These are phyloP conservation scores for Gasterosteus nipponicus DNA, from an alignment of 2,113 vertebrate genomes.

Conservation along the genomic window DNA sequence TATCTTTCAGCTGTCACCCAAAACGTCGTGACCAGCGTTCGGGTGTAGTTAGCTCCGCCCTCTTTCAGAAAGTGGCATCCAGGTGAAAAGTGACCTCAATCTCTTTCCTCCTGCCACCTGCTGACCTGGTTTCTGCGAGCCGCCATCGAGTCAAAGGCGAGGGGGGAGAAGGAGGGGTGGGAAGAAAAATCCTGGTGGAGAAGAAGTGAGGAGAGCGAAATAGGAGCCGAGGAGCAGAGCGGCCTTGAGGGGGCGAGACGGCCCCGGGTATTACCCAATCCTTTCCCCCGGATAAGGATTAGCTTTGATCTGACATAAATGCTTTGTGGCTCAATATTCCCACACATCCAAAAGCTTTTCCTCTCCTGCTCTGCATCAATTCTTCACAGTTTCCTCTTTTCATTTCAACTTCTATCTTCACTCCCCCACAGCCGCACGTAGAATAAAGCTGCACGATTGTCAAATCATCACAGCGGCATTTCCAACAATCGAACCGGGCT, in stretches of 20 bases:
- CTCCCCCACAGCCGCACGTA: background rate
- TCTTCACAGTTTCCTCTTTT: slow-evolving; percentile 22
- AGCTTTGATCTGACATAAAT: slow-evolving; percentile 79
- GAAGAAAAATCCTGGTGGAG: slow-evolving; percentile 15
- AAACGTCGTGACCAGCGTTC: too few relatives aligned
- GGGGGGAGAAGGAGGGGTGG: slow-evolving; percentile 2
- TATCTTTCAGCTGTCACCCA: too few relatives aligned
- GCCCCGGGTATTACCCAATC: slow-evolving; percentile 62
- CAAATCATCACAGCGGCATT: background rate
- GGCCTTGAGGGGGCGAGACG: slow-evolving; percentile 52
- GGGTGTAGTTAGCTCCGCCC: too few relatives aligned
- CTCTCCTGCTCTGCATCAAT: slow-evolving; percentile 29
- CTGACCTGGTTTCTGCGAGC: slow-evolving; percentile 60
- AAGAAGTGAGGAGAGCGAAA: slow-evolving; percentile 26
- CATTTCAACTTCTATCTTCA: background rate
- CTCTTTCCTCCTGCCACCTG: slow-evolving; percentile 1
- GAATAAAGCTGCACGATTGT: background rate
- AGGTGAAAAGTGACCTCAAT: background rate
- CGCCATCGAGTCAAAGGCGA: slow-evolving; percentile 35
- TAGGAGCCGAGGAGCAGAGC: slow-evolving; percentile 22
- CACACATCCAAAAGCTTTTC: slow-evolving; percentile 44
- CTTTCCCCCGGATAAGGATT: slow-evolving; percentile 71
- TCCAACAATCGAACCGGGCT: background rate
- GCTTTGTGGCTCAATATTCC: slow-evolving; percentile 74
- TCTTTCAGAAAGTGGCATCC: too few relatives aligned